These are phyloP conservation scores for Eulemur rufifrons DNA, from an alignment of 2,113 vertebrate species.

Conservation along the genomic window DNA sequence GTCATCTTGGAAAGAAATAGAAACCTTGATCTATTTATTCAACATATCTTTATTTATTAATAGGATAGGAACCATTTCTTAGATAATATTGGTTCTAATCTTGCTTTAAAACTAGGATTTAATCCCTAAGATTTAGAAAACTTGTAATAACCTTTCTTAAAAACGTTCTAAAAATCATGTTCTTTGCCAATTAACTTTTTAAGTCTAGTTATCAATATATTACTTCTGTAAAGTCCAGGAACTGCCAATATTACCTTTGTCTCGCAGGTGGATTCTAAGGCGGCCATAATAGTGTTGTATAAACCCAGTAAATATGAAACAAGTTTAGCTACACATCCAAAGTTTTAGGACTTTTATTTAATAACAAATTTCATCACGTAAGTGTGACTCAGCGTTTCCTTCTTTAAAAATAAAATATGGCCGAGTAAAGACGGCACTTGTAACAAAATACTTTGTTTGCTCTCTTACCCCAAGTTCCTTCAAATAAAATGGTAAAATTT, in stretches of 20 bases:
- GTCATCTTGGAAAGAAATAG: background rate
- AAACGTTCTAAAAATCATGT: background rate
- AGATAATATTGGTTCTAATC: background rate
- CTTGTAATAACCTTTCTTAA: background rate
- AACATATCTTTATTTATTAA: background rate
- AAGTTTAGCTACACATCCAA: background rate
- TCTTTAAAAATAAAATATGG: background rate
- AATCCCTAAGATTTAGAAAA: background rate
- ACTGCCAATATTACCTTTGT: background rate
- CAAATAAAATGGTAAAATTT: slow-evolving; percentile 1
- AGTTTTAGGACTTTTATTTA: background rate
- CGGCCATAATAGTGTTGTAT: background rate
- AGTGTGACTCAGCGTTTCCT: background rate
- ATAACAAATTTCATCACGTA: background rate
- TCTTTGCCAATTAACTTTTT: background rate
- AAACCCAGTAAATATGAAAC: background rate
- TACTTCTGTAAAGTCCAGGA: background rate
- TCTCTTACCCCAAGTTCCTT: background rate
- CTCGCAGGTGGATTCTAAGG: background rate
- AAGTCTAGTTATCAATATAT: background rate
- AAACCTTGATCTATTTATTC: background rate
- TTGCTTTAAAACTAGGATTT: background rate
- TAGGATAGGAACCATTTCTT: background rate
- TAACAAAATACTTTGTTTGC: background rate
- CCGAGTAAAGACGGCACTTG: background rate